Evolutionary conservation across 92 coral and sea anemone species (phyloP).

Genomic region (Diadumene lineata): DNA sequence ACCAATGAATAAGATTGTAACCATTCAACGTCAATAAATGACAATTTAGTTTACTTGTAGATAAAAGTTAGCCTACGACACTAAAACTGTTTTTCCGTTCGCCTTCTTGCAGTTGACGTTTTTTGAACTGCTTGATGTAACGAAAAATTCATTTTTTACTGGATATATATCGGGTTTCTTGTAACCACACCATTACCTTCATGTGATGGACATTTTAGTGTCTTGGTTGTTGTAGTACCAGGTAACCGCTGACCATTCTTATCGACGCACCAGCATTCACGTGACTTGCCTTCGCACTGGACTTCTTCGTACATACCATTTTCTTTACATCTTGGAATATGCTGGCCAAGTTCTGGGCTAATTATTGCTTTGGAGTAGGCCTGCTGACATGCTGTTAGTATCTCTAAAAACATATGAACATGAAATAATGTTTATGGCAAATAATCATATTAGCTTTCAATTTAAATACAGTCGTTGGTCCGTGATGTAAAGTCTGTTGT

Average conservation of each 20-base stretch:
- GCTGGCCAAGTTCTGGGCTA: constrained; percentile 32
- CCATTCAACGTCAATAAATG: too few relatives aligned
- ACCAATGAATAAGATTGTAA: too few relatives aligned
- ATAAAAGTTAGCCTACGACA: too few relatives aligned
- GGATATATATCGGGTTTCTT: neutral
- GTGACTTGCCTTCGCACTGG: constrained; percentile 33
- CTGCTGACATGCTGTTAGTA: constrained; percentile 31
- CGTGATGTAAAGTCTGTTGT: too few relatives aligned
- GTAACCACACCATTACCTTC: neutral
- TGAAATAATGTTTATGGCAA: neutral
- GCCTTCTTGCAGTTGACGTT: too few relatives aligned
- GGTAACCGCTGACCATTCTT: constrained; percentile 32
- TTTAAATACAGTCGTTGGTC: too few relatives aligned
- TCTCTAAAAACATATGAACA: neutral
- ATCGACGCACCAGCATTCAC: constrained; percentile 50
- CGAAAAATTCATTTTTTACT: too few relatives aligned
- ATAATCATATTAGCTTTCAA: neutral
- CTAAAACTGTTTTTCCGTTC: too few relatives aligned
- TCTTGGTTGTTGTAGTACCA: constrained; percentile 23
- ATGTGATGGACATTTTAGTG: constrained; percentile 36
- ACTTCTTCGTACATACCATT: constrained; percentile 40
- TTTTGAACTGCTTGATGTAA: too few relatives aligned
- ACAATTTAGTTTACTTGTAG: too few relatives aligned
- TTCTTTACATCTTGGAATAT: constrained; percentile 40
- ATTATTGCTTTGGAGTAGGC: constrained; percentile 28